A percentile compares a stretch with the other conserved stretches of the same genome.
Evolutionary conservation across 2,797 vertebrate genomes (phyloP).

Genomic region (Thalassophryne amazonica): DNA sequence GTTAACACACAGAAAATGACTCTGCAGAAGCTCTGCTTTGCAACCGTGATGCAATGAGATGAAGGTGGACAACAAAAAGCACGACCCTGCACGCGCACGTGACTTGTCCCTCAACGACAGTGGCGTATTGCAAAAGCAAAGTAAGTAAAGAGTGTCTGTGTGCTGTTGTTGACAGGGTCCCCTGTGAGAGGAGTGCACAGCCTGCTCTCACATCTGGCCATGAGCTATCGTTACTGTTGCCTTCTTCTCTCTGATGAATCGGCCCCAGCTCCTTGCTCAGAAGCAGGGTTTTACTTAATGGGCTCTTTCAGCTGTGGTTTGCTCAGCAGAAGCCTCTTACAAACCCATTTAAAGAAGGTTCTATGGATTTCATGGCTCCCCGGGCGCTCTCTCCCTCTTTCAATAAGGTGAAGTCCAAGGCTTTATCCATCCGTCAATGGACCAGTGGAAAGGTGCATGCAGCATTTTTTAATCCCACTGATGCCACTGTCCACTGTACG

Average conservation of each 20-base stretch:
- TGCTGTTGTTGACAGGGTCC: slow-evolving; percentile 65
- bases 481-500: slow-evolving; percentile 69
- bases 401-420: slow-evolving; percentile 81
- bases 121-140: slow-evolving; percentile 1
- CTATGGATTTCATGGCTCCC: slow-evolving; percentile 82
- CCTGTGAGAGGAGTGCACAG: slow-evolving; percentile 52
- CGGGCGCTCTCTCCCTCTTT: slow-evolving; percentile 74
- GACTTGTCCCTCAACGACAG: too few species aligned
- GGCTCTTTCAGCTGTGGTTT: slow-evolving; percentile 74
- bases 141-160: slow-evolving; percentile 25
- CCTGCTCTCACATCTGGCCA: slow-evolving; percentile 70
- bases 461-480: slow-evolving; percentile 75
- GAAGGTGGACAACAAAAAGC: slow-evolving; percentile 5
- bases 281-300: slow-evolving; percentile 78
- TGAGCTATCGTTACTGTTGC: slow-evolving; percentile 79
- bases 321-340: slow-evolving; percentile 76
- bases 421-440: slow-evolving; percentile 79
- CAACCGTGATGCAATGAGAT: slow-evolving; percentile 4
- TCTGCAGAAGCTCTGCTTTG: not conserved
- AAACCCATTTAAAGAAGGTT: slow-evolving; percentile 81
- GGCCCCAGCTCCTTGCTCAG: slow-evolving; percentile 57
- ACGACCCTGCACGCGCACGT: not conserved
- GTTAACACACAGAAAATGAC: slow-evolving; percentile 23
- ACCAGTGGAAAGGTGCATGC: slow-evolving; percentile 68
- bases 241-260: slow-evolving; percentile 76